phyloP scores from a whole-genome alignment of 2,797 vertebrate species.

The Pelodytes ibericus region DNA sequence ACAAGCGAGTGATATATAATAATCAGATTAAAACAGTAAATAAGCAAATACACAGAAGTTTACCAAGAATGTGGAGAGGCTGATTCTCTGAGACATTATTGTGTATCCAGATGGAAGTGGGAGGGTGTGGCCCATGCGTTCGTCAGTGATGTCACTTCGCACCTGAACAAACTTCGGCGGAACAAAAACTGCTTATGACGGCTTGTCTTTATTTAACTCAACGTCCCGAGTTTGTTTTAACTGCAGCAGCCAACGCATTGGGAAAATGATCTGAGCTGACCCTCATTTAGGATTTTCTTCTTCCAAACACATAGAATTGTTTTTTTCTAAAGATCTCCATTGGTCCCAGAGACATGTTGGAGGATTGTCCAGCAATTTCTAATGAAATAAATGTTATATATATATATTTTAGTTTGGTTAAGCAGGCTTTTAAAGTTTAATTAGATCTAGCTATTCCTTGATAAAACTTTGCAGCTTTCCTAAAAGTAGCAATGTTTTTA shows the following conservation, averaged over 20 bases:
- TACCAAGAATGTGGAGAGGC: conserved; percentile 19
- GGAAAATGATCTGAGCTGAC: conserved; percentile 47
- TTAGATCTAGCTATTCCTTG: no score
- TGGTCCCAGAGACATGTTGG: conserved; percentile 44
- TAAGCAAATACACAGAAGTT: conserved; percentile 3
- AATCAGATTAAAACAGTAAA: conserved; percentile 22
- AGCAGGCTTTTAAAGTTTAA: no score
- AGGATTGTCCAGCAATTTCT: no score
- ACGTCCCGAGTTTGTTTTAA: conserved; percentile 10
- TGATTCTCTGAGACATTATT: neutral
- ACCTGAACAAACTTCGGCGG: conserved; percentile 55
- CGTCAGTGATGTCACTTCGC: conserved; percentile 49
- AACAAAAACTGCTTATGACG: conserved; percentile 38
- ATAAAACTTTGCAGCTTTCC: no score
- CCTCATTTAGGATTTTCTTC: conserved; percentile 26
- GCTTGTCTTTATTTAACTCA: conserved; percentile 30
- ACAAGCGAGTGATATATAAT: neutral
- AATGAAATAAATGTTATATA: no score
- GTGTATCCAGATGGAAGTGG: conserved; percentile 38
- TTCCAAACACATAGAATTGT: neutral
- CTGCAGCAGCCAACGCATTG: conserved; percentile 40
- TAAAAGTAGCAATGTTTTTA: no score
- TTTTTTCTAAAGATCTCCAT: conserved; percentile 26
- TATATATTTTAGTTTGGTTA: no score
- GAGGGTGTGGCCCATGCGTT: conserved; percentile 20